Evolutionary conservation across 2,888 invertebrate genomes (phyloP), one percentile per base, ranked within the genome.

Genomic region (Spisula subtruncata): DNA sequence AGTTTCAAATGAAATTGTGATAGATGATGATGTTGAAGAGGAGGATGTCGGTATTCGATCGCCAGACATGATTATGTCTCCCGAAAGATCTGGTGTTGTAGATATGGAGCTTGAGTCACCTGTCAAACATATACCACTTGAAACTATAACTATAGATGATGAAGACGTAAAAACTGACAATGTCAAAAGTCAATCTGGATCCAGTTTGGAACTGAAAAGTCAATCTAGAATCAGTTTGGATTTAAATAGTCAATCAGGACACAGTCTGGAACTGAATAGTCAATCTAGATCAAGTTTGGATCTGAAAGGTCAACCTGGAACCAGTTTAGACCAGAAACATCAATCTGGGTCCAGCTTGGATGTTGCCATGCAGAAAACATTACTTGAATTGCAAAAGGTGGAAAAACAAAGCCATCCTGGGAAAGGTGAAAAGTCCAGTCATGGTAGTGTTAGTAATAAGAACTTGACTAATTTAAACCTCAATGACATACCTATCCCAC

Each of bases 331-430:
- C n/a, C n/a, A n/a, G 8, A 41, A 41, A 41, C 2, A 8, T 41
- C 41, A 41, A 41, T 41, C 41, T 41, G 41, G 41, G 8, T 5
- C 41, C 41, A 87, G 85, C 18, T 20, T 92, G 60, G 86, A 85
- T 56, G 25, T 87, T 79, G 85, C 90, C n/a, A 90, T 92, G 90
- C 66, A 83, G 81, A 91, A 87, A 83, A 91, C 92, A 51, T 83
- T 92, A 32, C 46, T 86, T 54, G 91, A 92, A 60, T 51, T 89
- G 20, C 83, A 86, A 29, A 87, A 80, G 46, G n/a, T 86, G 18
- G 89, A 89, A 84, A 32, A 88, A 41, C 71, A 75, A 75, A n/a
- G 46, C 16, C 35, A 60, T n/a, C 0, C 8, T 66, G 60, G 25
- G n/a, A 66, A 4, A 0, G 60, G 25, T 66, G 60, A 60, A 2